Conservation (phyloP, 2,797 vertebrate genomes). For the Clarias pachynema region DNA sequence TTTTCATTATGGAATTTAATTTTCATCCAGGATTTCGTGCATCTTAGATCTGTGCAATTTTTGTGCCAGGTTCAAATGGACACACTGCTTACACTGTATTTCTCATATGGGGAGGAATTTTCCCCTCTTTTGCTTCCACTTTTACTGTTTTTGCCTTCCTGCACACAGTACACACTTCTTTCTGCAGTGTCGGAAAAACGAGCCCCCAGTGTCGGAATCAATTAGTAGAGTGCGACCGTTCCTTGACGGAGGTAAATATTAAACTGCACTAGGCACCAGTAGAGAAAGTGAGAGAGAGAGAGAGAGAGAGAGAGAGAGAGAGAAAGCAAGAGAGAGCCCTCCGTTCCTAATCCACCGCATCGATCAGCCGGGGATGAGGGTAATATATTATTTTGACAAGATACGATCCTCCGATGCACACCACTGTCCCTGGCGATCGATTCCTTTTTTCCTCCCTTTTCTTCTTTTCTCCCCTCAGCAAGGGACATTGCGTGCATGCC, state of each 20-base stretch:
- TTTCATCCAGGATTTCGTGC: background rate
- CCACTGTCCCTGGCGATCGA: conserved; percentile 92
- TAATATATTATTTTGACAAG: conserved; percentile 99
- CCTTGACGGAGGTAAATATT: conserved; percentile 88
- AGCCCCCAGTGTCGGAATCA: conserved; percentile 88
- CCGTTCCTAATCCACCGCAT: conserved; percentile 96
- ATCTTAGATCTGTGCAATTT: background rate
- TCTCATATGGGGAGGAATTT: background rate
- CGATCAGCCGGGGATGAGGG: conserved; percentile 97
- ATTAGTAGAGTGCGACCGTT: conserved; percentile 85
- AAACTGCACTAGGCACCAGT: conserved; percentile 79
- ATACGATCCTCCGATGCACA: conserved; percentile 93
- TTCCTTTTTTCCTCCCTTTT: conserved; percentile 81
- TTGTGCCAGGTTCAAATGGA: background rate
- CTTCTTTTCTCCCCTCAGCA: conserved; percentile 76
- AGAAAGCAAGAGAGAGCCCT: conserved; percentile 66
- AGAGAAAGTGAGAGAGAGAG: conserved; percentile 52
- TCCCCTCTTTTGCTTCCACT: conserved; percentile 32
- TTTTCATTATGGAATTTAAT: background rate
- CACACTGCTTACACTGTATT: too few relatives aligned
- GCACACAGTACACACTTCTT: conserved; percentile 52
- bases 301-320: conserved; percentile 29
- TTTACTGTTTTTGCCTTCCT: conserved; percentile 56
- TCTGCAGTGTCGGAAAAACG: conserved; percentile 76
- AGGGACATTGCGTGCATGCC: conserved; percentile 64